A percentile compares a stretch with the other conserved stretches of the same genome.
Evolutionary conservation across 2,797 vertebrate species (phyloP).

Genomic region (Galago senegalensis): DNA sequence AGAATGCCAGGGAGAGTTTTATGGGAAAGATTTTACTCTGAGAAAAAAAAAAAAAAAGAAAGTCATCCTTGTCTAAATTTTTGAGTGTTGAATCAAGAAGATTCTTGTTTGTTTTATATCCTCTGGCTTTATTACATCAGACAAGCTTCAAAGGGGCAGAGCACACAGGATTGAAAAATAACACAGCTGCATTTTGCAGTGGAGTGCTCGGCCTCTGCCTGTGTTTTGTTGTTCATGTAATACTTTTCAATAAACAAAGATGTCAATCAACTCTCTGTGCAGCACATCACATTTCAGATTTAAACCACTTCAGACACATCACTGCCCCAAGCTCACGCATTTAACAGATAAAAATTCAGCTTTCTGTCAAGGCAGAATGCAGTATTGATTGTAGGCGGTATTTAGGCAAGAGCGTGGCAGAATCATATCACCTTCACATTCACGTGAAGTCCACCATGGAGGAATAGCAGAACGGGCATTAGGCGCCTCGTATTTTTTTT

Average conservation of each 20-base stretch:
- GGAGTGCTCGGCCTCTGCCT: slow-evolving; percentile 86
- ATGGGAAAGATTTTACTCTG: slow-evolving; percentile 64
- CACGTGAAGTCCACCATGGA: slow-evolving; percentile 79
- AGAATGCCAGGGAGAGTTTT: slow-evolving; percentile 24
- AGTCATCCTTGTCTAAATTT: slow-evolving; percentile 85
- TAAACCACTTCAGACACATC: slow-evolving; percentile 92
- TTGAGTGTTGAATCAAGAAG: slow-evolving; percentile 87
- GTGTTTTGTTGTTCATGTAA: slow-evolving; percentile 91
- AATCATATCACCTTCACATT: slow-evolving; percentile 88
- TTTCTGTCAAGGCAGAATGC: slow-evolving; percentile 91
- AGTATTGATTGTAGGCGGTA: slow-evolving; percentile 90
- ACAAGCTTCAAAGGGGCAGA: slow-evolving; percentile 90
- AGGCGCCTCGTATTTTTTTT: slow-evolving; percentile 72
- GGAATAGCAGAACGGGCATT: slow-evolving; percentile 78
- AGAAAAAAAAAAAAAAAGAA: slow-evolving; percentile 59
- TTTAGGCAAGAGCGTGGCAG: slow-evolving; percentile 86
- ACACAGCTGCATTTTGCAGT: slow-evolving; percentile 88
- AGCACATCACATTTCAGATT: slow-evolving; percentile 91
- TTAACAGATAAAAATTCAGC: slow-evolving; percentile 93
- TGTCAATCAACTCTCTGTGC: slow-evolving; percentile 92
- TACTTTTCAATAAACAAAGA: slow-evolving; percentile 93
- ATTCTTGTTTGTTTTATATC: slow-evolving; percentile 89
- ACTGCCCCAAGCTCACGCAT: slow-evolving; percentile 90
- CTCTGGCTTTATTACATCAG: slow-evolving; percentile 89
- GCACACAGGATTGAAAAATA: slow-evolving; percentile 90